phyloP scores from a whole-genome alignment of 1,140 invertebrate genomes.

The Chironomus tepperi region DNA sequence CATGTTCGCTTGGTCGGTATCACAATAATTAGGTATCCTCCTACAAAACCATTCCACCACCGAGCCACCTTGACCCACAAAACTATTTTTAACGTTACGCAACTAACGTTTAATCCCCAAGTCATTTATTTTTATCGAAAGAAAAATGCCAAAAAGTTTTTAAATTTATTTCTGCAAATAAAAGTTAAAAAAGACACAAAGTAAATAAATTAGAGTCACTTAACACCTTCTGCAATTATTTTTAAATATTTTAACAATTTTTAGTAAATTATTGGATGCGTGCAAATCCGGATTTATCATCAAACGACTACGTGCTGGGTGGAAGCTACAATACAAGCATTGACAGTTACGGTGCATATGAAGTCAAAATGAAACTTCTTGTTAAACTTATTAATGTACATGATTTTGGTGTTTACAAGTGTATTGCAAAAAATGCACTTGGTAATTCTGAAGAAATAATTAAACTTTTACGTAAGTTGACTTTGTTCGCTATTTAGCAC shows the following conservation, averaged over 20 bases:
- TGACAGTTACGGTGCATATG: slow-evolving; percentile 46
- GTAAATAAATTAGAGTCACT: no score
- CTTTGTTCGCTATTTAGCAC: neutral
- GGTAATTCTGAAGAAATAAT: slow-evolving; percentile 50
- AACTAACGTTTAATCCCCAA: no score
- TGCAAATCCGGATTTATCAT: slow-evolving; percentile 30
- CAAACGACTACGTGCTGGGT: slow-evolving; percentile 33
- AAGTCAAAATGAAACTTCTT: slow-evolving; percentile 49
- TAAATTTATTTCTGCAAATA: no score
- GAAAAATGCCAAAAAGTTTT: no score
- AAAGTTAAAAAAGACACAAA: no score
- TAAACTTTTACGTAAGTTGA: slow-evolving; percentile 45
- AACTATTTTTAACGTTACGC: no score
- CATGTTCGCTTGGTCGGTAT: no score
- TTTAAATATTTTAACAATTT: neutral
- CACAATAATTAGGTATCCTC: no score
- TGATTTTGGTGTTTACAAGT: slow-evolving; percentile 51
- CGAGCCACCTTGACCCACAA: no score
- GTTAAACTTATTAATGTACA: slow-evolving; percentile 44
- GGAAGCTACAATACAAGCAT: slow-evolving; percentile 45
- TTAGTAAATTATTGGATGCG: slow-evolving; percentile 48
- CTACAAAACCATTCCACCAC: no score
- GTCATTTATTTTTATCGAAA: neutral
- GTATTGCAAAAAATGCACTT: slow-evolving; percentile 49
- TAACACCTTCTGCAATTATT: no score